Evolutionary conservation across 1,140 invertebrate species (phyloP).

Genomic region (Drosophila watanabei): DNA sequence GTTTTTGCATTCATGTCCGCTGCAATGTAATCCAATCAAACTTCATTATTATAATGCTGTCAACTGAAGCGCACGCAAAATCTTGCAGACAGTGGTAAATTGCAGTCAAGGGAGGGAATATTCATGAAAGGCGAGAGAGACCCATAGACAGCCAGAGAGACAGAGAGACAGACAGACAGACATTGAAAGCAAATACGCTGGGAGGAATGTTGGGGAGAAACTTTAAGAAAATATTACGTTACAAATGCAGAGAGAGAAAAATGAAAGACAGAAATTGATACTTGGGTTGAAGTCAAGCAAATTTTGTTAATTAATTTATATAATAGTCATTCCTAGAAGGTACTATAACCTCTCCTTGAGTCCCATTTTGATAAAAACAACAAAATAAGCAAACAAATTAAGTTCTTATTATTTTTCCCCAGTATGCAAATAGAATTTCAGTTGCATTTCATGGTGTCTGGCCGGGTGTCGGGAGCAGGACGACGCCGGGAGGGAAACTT

Average conservation of each 20-base stretch:
- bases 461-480: neutral
- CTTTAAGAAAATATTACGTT: slow-evolving; percentile 79
- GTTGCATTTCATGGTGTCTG: slow-evolving; percentile 54
- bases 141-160: slow-evolving; percentile 2
- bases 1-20: slow-evolving; percentile 79
- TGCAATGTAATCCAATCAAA: slow-evolving; percentile 83
- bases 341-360: neutral
- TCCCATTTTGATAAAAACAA: neutral
- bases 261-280: neutral
- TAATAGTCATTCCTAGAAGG: neutral
- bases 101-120: neutral
- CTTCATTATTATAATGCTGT: slow-evolving; percentile 82
- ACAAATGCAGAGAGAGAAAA: slow-evolving; percentile 45
- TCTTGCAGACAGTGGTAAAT: slow-evolving; percentile 32
- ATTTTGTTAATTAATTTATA: neutral
- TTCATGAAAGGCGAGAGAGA: slow-evolving; percentile 17
- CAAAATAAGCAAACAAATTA: neutral
- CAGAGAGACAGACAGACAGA: slow-evolving; percentile 7
- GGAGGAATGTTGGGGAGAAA: slow-evolving; percentile 26
- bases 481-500: slow-evolving; percentile 31
- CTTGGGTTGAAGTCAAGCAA: neutral
- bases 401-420: slow-evolving; percentile 21
- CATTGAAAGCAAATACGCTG: slow-evolving; percentile 14
- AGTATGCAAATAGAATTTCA: slow-evolving; percentile 75
- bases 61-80: slow-evolving; percentile 76